Evolutionary conservation across 2,888 invertebrate genomes (phyloP).

Genomic region (Pristionchus fissidentatus): DNA sequence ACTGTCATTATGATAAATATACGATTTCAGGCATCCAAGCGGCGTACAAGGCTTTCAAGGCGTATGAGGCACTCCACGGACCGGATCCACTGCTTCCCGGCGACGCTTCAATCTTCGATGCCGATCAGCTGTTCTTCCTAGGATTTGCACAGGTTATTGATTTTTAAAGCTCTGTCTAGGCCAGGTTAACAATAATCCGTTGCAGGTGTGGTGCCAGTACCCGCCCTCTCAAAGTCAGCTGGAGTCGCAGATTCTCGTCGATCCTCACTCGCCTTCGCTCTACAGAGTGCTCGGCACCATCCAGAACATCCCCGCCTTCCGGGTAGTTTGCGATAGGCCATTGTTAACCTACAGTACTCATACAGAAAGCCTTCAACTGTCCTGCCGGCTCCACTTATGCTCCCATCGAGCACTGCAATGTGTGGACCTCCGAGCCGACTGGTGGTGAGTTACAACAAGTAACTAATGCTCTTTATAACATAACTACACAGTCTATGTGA

Average conservation of each 20-base stretch:
- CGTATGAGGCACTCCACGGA: slow-evolving; percentile 62
- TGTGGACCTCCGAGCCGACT: slow-evolving; percentile 63
- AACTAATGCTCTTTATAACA: background rate
- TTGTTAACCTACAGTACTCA: background rate
- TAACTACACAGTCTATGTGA: background rate
- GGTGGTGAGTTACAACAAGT: slow-evolving; percentile 26
- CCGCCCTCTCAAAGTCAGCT: slow-evolving; percentile 53
- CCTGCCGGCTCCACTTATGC: slow-evolving; percentile 64
- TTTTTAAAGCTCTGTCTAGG: background rate
- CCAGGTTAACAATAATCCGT: no score
- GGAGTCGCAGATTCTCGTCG: slow-evolving; percentile 63
- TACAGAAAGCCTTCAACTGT: slow-evolving; percentile 68
- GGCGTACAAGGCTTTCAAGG: slow-evolving; percentile 66
- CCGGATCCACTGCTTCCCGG: slow-evolving; percentile 70
- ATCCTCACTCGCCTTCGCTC: slow-evolving; percentile 69
- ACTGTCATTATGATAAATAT: background rate
- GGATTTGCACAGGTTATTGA: slow-evolving; percentile 62
- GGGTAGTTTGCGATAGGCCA: slow-evolving; percentile 56
- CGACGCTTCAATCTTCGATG: slow-evolving; percentile 61
- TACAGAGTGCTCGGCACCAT: slow-evolving; percentile 69
- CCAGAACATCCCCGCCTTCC: slow-evolving; percentile 73
- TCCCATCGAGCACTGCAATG: slow-evolving; percentile 66
- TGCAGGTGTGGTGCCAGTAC: slow-evolving; percentile 66
- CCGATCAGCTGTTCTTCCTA: slow-evolving; percentile 73
- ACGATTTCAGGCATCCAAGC: slow-evolving; percentile 75